Evolutionary conservation across 1,140 invertebrate genomes (phyloP), one percentile per base, ranked within the genome.

Genomic region (Nomia melanderi): DNA sequence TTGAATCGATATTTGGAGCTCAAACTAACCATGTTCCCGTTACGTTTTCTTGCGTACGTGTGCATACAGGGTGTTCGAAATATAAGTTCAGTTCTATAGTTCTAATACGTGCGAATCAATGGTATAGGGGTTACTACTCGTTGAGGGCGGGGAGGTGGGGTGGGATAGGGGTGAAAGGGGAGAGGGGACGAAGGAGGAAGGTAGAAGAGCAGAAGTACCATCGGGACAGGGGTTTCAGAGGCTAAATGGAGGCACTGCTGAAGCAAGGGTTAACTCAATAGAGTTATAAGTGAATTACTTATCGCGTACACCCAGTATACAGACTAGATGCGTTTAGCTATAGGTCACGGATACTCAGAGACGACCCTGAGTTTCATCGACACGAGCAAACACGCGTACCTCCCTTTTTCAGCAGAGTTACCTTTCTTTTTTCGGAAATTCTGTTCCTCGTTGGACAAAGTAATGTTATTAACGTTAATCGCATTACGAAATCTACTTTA

Each of bases 231-330:
- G 87, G 87, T 85, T 90, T 87, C 86, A 85, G 88, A 88, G 86
- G 86, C 88, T 90, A 92, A 91, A 90, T 92, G 90, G 91, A 91
- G 88, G 87, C 87, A 88, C 82, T 82, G 82, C 80, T 89, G 87
- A 89, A 91, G 91, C 91, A 92, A 92, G 92, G 91, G 92, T 92
- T 92, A 92, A 92, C 90, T 92, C 91, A 90, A 92, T 92, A 92
- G 86, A 87, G 87, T 81, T 88, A 65, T 92, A 92, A 92, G 88
- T 92, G 91, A 92, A 92, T 92, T 92, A 92, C 89, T 92, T 92
- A 92, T 92, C 90, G 89, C 90, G 88, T 90, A 90, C 86, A 90
- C 87, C 88, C 85, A 85, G 88, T 91, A 90, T 90, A 91, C 89
- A 90, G 88, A 83, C 89, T 90, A 88, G 87, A 92, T 92, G 90